Conservation (phyloP, 2,888 invertebrate genomes). For the Drosophila acutilabella region DNA sequence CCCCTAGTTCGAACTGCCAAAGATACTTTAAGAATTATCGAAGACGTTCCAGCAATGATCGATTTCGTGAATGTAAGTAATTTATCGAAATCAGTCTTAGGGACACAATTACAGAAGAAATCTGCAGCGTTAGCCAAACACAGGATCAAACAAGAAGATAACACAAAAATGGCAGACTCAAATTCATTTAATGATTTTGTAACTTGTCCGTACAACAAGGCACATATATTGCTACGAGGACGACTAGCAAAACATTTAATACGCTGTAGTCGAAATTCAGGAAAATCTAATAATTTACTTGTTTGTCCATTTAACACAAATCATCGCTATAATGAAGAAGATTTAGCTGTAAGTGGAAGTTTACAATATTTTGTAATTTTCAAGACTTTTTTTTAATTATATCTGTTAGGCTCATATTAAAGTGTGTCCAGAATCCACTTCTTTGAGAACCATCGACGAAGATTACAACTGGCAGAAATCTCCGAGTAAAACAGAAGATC, state of each 20-base stretch:
- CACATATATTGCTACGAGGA: conserved; percentile 33
- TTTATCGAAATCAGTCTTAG: no score
- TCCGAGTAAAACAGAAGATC: no score
- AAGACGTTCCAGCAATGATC: no score
- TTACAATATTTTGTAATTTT: background rate
- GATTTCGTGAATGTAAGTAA: no score
- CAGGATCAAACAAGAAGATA: background rate
- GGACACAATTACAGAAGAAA: background rate
- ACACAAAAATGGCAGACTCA: conserved; percentile 24
- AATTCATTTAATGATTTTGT: conserved; percentile 37
- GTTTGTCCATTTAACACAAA: conserved; percentile 39
- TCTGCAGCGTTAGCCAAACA: background rate
- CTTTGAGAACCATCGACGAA: no score
- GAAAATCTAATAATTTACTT: background rate
- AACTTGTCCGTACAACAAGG: conserved; percentile 35
- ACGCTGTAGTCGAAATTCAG: conserved; percentile 28
- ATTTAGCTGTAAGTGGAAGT: conserved; percentile 30
- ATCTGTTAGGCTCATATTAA: conserved; percentile 28
- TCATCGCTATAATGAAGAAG: conserved; percentile 21
- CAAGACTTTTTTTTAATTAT: background rate
- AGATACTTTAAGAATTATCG: no score
- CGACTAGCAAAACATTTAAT: conserved; percentile 36
- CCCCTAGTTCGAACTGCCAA: no score
- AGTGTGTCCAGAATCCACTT: conserved; percentile 24
- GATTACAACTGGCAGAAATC: background rate